Conservation (phyloP, 2,113 vertebrate species). For the Delphinus delphis region DNA sequence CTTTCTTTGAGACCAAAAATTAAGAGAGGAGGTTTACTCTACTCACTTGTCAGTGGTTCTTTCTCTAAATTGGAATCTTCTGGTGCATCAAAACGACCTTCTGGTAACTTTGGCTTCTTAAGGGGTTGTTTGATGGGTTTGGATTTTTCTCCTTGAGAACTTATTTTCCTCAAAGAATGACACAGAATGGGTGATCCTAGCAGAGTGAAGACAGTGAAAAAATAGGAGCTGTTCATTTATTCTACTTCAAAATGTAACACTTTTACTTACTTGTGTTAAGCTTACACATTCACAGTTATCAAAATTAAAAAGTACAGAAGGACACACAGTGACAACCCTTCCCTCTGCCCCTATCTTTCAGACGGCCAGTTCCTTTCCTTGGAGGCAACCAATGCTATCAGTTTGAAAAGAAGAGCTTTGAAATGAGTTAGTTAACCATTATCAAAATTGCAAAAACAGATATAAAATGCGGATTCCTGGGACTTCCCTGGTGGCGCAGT, state of each 20-base stretch:
- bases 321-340: background rate
- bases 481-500: too few relatives aligned
- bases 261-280: background rate
- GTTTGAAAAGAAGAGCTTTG: slow-evolving; percentile 14
- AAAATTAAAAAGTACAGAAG: background rate
- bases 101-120: slow-evolving; percentile 91
- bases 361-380: background rate
- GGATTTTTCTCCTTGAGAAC: slow-evolving; percentile 75
- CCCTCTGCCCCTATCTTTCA: background rate
- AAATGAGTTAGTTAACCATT: background rate
- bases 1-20: background rate
- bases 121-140: slow-evolving; percentile 81
- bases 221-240: background rate
- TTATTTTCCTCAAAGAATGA: slow-evolving; percentile 72
- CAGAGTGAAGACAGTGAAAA: background rate
- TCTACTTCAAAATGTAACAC: slow-evolving; percentile 3
- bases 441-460: background rate
- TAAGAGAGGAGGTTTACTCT: background rate
- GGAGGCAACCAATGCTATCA: background rate
- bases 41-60: slow-evolving; percentile 91
- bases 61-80: slow-evolving; percentile 85
- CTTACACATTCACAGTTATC: background rate
- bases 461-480: background rate
- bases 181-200: slow-evolving; percentile 72
- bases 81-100: slow-evolving; percentile 90